Evolutionary conservation across 2,888 invertebrate genomes (phyloP), one percentile per base, ranked within the genome.

Genomic region (Ichneumon xanthorius): DNA sequence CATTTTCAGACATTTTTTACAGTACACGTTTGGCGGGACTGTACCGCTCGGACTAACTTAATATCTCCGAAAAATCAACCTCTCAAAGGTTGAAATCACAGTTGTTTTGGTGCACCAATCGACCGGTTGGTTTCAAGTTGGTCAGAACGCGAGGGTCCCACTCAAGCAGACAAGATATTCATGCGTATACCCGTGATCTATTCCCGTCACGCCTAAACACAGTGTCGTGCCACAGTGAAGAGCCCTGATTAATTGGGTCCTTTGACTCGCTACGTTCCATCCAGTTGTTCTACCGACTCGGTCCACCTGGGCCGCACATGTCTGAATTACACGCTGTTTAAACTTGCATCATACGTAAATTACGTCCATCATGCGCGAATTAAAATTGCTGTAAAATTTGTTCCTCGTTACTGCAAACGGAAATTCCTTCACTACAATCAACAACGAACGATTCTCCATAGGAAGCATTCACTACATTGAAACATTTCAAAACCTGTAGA

Each of bases 211-310:
- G 22, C 55, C 55, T 55, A 55, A 7, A 55, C 19, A 19, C 55
- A 19, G 22, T 55, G 55, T 55, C 55, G 19, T 55, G n/a, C 33
- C 33, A 33, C 6, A 33, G 33, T 55, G 22, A 55, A 22, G 19
- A 19, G 55, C 55, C 55, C 55, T 55, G 55, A 55, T 55, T 55
- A 55, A 55, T 55, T 55, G 55, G 22, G 22, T 19, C 55, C 55
- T 55, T 55, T 55, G 55, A 55, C 55, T 22, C 55, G 22, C 55
- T 9, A 19, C 19, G 22, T 55, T 22, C 55, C 11, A 55, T 55
- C 19, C 55, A 55, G 7, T 19, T 9, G 19, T 19, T 22, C 22
- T 19, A 19, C 22, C 55, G 53, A 53, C 22, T 19, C 55, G 55
- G 55, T 55, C 19, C 19, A 55, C 55, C 55, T 19, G 19, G n/a